These are phyloP conservation scores for Alviniconcha strummeri DNA, from an alignment of 2,888 invertebrate genomes.

Conservation along the genomic window DNA sequence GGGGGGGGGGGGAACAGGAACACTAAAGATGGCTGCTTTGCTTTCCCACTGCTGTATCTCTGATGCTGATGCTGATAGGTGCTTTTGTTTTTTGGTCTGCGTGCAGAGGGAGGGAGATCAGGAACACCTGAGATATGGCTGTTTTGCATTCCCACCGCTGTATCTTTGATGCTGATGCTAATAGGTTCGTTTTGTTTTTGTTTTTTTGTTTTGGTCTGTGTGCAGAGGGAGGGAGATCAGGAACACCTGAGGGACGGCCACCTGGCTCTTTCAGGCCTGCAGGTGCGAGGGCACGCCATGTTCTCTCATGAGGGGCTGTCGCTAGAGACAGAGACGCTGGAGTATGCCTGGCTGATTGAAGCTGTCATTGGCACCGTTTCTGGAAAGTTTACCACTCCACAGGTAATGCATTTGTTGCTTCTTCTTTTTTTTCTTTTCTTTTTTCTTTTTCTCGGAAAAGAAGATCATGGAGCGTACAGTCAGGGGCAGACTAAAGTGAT, in stretches of 20 bases:
- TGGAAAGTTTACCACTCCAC: constrained; percentile 92
- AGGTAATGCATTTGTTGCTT: constrained; percentile 71
- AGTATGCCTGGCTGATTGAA: constrained; percentile 98
- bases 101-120: constrained; percentile 56
- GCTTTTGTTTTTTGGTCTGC: not conserved
- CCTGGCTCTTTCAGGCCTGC: constrained; percentile 79
- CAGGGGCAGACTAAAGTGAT: too few relatives aligned
- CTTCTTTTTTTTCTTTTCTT: too few relatives aligned
- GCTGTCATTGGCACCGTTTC: constrained; percentile 94
- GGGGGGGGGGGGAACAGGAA: too few relatives aligned
- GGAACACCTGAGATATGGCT: constrained; percentile 71
- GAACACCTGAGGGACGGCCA: constrained; percentile 74
- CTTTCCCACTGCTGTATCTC: not conserved
- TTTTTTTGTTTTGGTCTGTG: not conserved
- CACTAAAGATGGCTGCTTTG: too few relatives aligned
- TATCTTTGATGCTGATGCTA: not conserved
- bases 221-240: constrained; percentile 56
- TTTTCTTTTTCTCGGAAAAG: too few relatives aligned
- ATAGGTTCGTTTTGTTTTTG: not conserved
- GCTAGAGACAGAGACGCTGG: constrained; percentile 94
- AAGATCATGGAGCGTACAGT: too few relatives aligned
- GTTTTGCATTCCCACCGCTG: constrained; percentile 79
- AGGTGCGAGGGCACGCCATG: constrained; percentile 84
- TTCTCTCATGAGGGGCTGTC: constrained; percentile 94
- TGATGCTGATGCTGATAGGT: not conserved